Base-by-base conservation (phyloP, 2,888 invertebrate species). In the Oligia latruncula region DNA sequence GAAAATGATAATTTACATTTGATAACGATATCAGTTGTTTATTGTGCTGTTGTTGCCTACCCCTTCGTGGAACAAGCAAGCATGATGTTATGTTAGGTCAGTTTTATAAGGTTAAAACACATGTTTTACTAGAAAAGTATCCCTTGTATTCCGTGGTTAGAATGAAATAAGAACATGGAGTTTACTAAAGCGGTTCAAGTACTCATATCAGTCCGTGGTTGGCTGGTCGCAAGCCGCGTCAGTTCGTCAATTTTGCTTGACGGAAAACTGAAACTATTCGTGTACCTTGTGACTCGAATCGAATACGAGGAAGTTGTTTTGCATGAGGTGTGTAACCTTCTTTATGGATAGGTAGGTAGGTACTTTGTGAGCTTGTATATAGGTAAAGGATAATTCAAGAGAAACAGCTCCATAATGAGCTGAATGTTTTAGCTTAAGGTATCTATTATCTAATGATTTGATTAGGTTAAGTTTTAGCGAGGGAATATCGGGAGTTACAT, bases 281-380 rank as follows among this genome's bases (percentile, higher is more conserved):
- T 70, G 62, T 78, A 70, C 23, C 62, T 67, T 74, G 73, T 86
- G 80, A 64, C 71, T 78, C 71, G 71, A 71, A 74, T 71, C 76
- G 65, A 77, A 83, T 80, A 49, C 70, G 60, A 81, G 65, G 29
- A 17, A 67, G 55, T 64, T 62, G 49, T 80, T 86, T 85, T 74
- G 82, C 43, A 35, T 29, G 52, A 68, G 71, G 40, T 84, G 64
- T 71, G 65, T 49, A 52, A 40, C 46, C 52, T 80, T 68, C 62
- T 52, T 79, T 43, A 17, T 58, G 35, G 60, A 35, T 5, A 23
- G 2, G 6, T 43, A 17, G 8, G 3, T 60, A 17, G 8, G 3
- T 60, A 35, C 35, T 9, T 43, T 52, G 46, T 11, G 2, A 35
- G 58, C 8, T 68, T 43, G 23, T 72, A 29, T 29, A 29, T 29